These are phyloP conservation scores for Aldrovandia affinis DNA, from an alignment of 2,797 vertebrate genomes.

Conservation along the genomic window DNA sequence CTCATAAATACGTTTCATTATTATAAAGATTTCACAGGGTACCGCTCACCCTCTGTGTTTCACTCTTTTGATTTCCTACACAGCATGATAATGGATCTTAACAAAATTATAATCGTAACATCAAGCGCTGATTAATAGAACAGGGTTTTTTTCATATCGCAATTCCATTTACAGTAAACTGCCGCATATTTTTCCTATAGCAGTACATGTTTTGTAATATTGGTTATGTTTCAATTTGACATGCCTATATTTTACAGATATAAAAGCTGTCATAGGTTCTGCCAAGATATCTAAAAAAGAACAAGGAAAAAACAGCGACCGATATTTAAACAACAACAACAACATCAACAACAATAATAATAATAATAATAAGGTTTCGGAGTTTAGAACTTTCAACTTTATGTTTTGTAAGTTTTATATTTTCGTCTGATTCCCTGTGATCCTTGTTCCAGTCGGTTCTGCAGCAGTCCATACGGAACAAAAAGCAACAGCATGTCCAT, in stretches of 20 bases:
- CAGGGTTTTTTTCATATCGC: not conserved
- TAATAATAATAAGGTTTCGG: not conserved
- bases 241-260: not conserved
- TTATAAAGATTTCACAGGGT: conserved; percentile 63
- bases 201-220: conserved; percentile 9
- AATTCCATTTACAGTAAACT: conserved; percentile 27
- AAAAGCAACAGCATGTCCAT: not conserved
- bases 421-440: not conserved
- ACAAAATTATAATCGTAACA: conserved; percentile 45
- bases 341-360: no score
- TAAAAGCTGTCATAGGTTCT: no score
- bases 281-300: not conserved
- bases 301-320: not conserved
- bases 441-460: not conserved
- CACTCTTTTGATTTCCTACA: conserved; percentile 44
- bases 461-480: not conserved
- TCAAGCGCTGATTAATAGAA: conserved; percentile 41
- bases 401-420: conserved; percentile 2
- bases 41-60: conserved; percentile 52
- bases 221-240: conserved; percentile 12
- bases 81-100: conserved; percentile 47
- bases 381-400: not conserved
- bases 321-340: not conserved
- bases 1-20: conserved; percentile 64
- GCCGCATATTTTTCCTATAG: conserved; percentile 17